Evolutionary conservation across 2,888 invertebrate genomes (phyloP), one percentile per base, ranked within the genome.

Genomic region (Zonitis immaculata): DNA sequence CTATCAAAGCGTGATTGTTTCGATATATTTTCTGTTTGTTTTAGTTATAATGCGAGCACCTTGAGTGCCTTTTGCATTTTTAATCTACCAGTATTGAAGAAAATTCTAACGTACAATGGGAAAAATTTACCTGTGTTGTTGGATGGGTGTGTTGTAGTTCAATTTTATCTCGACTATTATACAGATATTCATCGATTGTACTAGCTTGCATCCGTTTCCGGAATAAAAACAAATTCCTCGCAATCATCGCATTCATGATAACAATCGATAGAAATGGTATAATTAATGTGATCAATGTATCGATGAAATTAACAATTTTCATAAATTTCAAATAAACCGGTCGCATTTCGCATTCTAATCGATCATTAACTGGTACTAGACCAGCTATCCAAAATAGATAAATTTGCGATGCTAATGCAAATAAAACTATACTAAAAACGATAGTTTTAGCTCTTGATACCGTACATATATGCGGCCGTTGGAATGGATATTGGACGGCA

Each of bases 191-290:
- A 45, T 71, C 72, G n/a, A 66, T 32, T 9, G 70, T 67, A 2
- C 70, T 66, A 22, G 70, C 68, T 56, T 74, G 72, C 63, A 79
- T 78, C 42, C 73, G 68, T 39, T 73, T 72, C 35, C 78, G 73
- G 58, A 81, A 82, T 50, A 71, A 67, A 45, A 79, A 65, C 30
- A 82, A 68, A 61, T 79, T 80, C 39, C 78, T 71, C 35, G 80
- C 82, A 45, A 86, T 85, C 78, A 82, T 80, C 1, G 80, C 75
- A 65, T 86, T 86, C 80, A 86, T 83, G 42, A 80, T 77, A 28
- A 84, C 77, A 55, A 86, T 84, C 44, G 83, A 72, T 1, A 80
- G 69, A 30, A 84, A 76, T 0, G 86, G 86, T 8, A 81, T 73
- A 39, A 85, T 77, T n/a, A 86, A 74, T 1, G 85, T 83, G 1